Base-by-base conservation (phyloP, 2,888 invertebrate genomes). In the Malacosoma neustria region DNA sequence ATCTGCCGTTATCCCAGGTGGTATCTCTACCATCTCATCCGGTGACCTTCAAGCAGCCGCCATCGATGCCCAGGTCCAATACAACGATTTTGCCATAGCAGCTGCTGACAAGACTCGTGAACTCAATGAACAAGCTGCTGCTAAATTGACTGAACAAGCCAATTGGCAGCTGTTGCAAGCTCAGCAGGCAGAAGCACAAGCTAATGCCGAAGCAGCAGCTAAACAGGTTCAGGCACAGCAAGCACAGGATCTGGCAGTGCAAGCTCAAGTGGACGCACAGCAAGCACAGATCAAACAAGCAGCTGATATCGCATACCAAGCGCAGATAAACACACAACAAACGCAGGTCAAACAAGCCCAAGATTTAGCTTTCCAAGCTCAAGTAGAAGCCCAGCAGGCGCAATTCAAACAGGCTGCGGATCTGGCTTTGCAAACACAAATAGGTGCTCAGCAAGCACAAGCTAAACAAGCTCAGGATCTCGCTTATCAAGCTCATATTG, bases 21-120 rank as follows among this genome's bases (percentile, higher is more conserved):
- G 54, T 11, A 13, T 62, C 2, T 72, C 74, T 1, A 65, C 77
- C 2, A 52, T 81, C 13, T 63, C 71, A 0, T 54, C 79, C 2
- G 84, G 79, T 3, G 84, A 85, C 49, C 42, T 81, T 3, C 74
- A 84, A 41, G 84, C 76, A 1, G 84, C 82, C 1, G 69, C 60
- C 30, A 84, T 82, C 13, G 61, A 84, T 36, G 76, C 80, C 3
- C 71, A 75, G 47, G 71, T 72, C 3, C 46, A 59, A 30, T 60
- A 56, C 1, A 61, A 58, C 3, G 81, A 85, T 37, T 51, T 59
- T 1, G 60, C 71, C 2, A 61, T 63, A 41, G 61, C 63, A 0
- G 51, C 64, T 0, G 61, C 45, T 1, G 81, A 82, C 49, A 59
- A 70, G 41, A 68, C 70, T 0, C 51, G 66, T 22, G 62, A 64